Base-by-base conservation (phyloP, 1,140 invertebrate species). In the Limonius californicus region DNA sequence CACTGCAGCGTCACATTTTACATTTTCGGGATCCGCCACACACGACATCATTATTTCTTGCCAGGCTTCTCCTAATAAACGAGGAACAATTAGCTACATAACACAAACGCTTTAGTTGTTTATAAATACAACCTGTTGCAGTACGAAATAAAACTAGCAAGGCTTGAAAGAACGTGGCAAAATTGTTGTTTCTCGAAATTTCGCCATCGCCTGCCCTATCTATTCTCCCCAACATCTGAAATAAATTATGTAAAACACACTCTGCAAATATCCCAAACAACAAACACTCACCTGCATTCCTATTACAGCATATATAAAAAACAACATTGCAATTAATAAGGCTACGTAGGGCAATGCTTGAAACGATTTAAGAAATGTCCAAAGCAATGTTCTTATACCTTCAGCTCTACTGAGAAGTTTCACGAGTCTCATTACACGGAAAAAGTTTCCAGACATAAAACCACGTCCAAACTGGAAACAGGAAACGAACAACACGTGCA, bases 321-420 rank as follows among this genome's bases (percentile, higher is more conserved):
- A 99, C 35, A 99, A 83, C 89, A 99, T 92, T 12, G 99, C 91
- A 72, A 99, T 99, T 7, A 99, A 85, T 60, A 99, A 84, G 3
- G 96, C 97, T 68, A 99, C 98, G 79, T 99, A 99, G n/a, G 97
- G 98, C 71, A 99, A 80, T 27, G 98, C 98, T 85, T 99, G 90
- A 80, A 99, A 99, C 12, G 95, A 98, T 80, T 99, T 99, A 67
- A 99, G 95, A 78, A 99, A 99, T 1, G 97, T 99, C 98, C 98
- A 99, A 0, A 99, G 84, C 23, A 99, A 80, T 0, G 97, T 99
- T 64, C 97, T 83, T 66, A 99, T 99, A 62, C 97, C 95, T 80
- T 99, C 98, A 12, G 97, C 97, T 78, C 95, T 85, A 72, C 94
- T 98, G n/a, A 99, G 82, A 43, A 99, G 80, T 78, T 99, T 99